A percentile compares a stretch with the other conserved stretches of the same genome.
Conservation (phyloP, 2,888 invertebrate species). For the Parapristionchus giblindavisi region DNA sequence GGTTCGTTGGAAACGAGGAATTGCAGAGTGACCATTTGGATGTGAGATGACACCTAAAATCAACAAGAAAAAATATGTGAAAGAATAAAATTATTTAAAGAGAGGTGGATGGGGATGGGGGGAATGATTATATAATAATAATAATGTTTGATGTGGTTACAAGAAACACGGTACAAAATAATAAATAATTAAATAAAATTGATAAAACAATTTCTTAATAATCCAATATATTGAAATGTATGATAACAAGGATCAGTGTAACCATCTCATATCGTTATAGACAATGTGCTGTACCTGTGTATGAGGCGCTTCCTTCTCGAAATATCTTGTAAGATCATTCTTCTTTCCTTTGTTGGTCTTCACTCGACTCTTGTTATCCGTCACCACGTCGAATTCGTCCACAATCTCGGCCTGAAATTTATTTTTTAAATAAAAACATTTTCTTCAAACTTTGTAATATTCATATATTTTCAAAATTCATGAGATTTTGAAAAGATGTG, state of each 20-base stretch:
- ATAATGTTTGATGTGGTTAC: too few species aligned
- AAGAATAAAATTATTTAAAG: neutral
- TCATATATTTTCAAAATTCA: too few species aligned
- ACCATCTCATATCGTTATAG: too few species aligned
- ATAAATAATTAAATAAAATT: too few species aligned
- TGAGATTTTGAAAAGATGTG: neutral
- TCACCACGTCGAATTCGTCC: slow-evolving; percentile 91
- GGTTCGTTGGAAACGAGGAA: slow-evolving; percentile 59
- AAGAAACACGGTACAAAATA: too few species aligned
- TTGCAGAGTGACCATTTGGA: slow-evolving; percentile 57
- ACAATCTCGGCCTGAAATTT: slow-evolving; percentile 96
- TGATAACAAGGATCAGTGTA: too few species aligned
- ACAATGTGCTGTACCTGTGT: slow-evolving; percentile 32
- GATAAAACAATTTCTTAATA: too few species aligned
- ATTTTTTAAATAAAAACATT: too few species aligned
- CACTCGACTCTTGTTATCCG: slow-evolving; percentile 59
- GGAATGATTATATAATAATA: too few species aligned
- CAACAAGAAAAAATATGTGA: neutral
- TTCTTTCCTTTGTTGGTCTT: slow-evolving; percentile 15
- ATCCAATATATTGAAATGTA: too few species aligned
- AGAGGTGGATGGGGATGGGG: too few species aligned
- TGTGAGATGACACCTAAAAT: slow-evolving; percentile 38
- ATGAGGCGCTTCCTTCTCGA: slow-evolving; percentile 56
- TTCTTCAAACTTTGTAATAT: too few species aligned
- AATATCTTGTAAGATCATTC: slow-evolving; percentile 49